These are phyloP conservation scores for Jacana jacana DNA, from an alignment of 2,113 vertebrate species.

Conservation along the genomic window DNA sequence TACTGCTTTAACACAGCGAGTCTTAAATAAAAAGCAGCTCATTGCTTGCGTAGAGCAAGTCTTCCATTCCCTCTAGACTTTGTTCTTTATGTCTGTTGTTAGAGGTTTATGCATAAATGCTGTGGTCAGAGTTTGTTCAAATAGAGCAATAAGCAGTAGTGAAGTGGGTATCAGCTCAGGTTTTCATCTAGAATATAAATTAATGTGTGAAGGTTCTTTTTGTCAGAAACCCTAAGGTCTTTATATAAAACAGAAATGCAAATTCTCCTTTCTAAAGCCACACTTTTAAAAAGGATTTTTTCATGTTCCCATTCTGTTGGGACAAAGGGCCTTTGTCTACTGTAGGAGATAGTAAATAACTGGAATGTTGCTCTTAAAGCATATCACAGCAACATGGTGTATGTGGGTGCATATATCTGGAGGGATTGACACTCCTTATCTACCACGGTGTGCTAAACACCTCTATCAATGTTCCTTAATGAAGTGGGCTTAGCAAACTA, in stretches of 20 bases:
- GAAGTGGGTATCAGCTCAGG: neutral
- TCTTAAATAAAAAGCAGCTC: neutral
- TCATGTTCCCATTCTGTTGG: neutral
- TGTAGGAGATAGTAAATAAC: neutral
- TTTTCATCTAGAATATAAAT: neutral
- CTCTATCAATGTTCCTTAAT: neutral
- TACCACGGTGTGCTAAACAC: neutral
- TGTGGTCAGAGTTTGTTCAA: neutral
- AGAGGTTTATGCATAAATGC: neutral
- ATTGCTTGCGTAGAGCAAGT: neutral
- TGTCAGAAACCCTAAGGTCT: neutral
- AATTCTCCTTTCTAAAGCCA: neutral
- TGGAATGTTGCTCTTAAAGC: neutral
- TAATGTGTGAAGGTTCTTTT: neutral
- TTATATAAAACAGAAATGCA: neutral
- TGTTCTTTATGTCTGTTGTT: neutral
- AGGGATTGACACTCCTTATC: neutral
- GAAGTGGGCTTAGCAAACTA: neutral
- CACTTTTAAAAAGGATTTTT: neutral
- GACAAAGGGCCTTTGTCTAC: neutral
- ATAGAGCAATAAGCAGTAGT: neutral
- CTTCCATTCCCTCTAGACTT: neutral
- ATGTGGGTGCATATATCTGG: neutral
- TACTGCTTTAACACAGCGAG: neutral
- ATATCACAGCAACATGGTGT: fast-evolving